phyloP scores from a whole-genome alignment of 1,140 invertebrate species.

The Drosophila orena region DNA sequence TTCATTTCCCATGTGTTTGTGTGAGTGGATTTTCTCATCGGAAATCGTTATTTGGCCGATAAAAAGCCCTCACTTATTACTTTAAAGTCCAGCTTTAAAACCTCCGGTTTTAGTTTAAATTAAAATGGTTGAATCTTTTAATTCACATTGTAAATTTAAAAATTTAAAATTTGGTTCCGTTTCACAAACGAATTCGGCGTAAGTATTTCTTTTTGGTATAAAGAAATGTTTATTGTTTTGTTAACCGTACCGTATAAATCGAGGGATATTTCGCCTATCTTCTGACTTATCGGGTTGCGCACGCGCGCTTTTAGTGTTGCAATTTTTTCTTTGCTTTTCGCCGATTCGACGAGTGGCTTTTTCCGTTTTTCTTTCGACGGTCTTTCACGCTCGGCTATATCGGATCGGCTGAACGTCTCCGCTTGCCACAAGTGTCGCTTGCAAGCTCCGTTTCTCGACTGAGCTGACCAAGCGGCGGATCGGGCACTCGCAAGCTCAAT shows the following conservation, averaged over 20 bases:
- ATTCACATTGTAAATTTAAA: not conserved
- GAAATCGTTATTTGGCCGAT: constrained; percentile 1
- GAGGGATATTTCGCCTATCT: constrained; percentile 36
- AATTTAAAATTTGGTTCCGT: not conserved
- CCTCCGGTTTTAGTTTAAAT: too few species aligned
- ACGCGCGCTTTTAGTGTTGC: constrained; percentile 64
- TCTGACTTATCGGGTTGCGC: constrained; percentile 65
- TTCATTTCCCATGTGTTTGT: constrained; percentile 7
- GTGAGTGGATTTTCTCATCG: constrained; percentile 6
- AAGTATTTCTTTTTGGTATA: too few species aligned
- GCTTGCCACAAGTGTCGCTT: constrained; percentile 73
- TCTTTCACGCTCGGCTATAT: constrained; percentile 5
- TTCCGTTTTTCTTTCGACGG: constrained; percentile 43
- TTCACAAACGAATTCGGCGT: not conserved
- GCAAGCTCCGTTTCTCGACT: constrained; percentile 78
- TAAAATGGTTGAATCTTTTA: not conserved
- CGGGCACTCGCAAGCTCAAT: constrained; percentile 67
- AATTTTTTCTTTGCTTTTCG: constrained; percentile 60
- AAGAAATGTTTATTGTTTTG: constrained; percentile 7
- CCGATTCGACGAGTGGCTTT: constrained; percentile 50
- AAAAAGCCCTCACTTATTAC: not conserved
- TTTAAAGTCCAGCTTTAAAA: not conserved
- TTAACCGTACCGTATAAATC: constrained; percentile 22
- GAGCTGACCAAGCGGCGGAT: constrained; percentile 48
- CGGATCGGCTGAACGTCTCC: constrained; percentile 27